phyloP scores from a whole-genome alignment of 2,888 invertebrate genomes.

The Drosophila histrio region DNA sequence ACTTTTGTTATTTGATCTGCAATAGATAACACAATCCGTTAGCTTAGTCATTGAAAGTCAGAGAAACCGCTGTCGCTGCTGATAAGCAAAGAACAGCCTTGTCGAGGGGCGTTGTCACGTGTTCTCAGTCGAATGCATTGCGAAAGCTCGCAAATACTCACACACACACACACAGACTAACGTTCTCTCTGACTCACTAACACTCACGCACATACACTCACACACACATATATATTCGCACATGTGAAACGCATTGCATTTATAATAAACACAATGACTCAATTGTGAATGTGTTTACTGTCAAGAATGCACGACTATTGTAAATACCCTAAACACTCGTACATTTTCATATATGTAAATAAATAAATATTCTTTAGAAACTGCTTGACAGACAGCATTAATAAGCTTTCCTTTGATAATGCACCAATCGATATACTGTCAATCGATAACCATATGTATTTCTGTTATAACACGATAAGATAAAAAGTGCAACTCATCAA shows the following conservation, averaged over 20 bases:
- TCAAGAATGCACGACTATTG: neutral
- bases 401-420: neutral
- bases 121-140: conserved; percentile 45
- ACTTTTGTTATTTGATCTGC: conserved; percentile 65
- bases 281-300: conserved; percentile 11
- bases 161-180: neutral
- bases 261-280: conserved; percentile 53
- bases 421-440: neutral
- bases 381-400: neutral
- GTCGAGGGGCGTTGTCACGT: conserved; percentile 66
- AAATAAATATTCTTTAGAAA: neutral
- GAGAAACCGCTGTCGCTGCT: conserved; percentile 15
- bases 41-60: conserved; percentile 20
- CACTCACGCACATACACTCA: neutral
- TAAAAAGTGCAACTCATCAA: neutral
- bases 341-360: neutral
- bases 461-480: neutral
- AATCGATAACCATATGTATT: conserved; percentile 10
- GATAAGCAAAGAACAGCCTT: conserved; percentile 33
- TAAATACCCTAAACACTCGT: conserved; percentile 14
- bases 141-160: conserved; percentile 5
- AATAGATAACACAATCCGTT: conserved; percentile 36
- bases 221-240: conserved; percentile 29
- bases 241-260: conserved; percentile 59
- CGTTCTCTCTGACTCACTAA: conserved; percentile 10